Conservation (phyloP, 2,888 invertebrate genomes). For the Trissolcus japonicus region DNA sequence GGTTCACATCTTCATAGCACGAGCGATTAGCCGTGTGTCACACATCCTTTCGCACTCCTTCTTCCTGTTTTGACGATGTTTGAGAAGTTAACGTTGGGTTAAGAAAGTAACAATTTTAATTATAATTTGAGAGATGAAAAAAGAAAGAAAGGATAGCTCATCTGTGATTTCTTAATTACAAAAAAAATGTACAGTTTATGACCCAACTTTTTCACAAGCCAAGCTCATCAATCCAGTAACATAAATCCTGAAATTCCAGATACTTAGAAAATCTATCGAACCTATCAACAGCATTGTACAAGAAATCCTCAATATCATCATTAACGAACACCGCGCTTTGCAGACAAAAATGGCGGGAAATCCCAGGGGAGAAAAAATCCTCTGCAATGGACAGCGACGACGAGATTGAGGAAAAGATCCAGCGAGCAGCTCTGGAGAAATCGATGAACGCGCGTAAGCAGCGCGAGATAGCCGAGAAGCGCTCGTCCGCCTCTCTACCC, state of each 20-base stretch:
- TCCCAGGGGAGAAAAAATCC: constrained; percentile 77
- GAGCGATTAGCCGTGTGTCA: constrained; percentile 13
- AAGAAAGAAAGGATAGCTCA: neutral
- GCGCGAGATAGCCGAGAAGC: constrained; percentile 71
- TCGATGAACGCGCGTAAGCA: constrained; percentile 72
- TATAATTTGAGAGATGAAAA: neutral
- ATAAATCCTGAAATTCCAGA: constrained; percentile 36
- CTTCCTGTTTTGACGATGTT: constrained; percentile 2
- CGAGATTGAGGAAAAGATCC: constrained; percentile 74
- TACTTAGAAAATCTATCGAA: constrained; percentile 64
- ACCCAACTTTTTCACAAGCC: neutral
- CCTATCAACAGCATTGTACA: constrained; percentile 52
- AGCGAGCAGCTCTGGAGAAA: constrained; percentile 71
- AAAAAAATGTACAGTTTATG: neutral
- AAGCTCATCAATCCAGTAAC: neutral
- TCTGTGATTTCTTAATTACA: too few species aligned
- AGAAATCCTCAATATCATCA: constrained; percentile 41
- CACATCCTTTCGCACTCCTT: constrained; percentile 21
- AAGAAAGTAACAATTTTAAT: neutral
- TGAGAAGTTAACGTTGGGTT: constrained; percentile 23
- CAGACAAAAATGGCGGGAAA: constrained; percentile 76
- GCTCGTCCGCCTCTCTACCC: constrained; percentile 63
- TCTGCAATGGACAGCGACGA: constrained; percentile 67
- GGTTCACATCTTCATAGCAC: constrained; percentile 19
- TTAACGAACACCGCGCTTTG: constrained; percentile 49